Base-by-base conservation (phyloP, 30 jellyfish, hydroid and myxozoan genomes). In the Cassiopea andromeda region DNA sequence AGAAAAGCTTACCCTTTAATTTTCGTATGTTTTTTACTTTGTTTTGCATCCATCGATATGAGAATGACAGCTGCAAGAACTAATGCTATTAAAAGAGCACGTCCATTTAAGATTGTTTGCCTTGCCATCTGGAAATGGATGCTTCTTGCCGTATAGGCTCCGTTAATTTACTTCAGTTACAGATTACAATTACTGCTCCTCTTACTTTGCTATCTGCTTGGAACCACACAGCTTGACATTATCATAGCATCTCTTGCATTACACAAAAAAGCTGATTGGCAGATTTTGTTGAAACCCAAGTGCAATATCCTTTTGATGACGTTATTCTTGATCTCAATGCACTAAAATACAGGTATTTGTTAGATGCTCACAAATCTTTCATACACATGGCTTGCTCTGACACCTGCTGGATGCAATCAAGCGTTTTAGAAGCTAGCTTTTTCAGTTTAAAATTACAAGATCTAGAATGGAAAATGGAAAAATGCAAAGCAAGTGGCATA, bases 311-410 rank as follows among this genome's bases (percentile, higher is more conserved):
- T 45, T 44, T 70, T 18, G 49, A 87, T 87, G 88, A 87, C 89
- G 94, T 87, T 50, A 87, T 46, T 84, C 38, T 87, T 87, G 88
- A 77, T 75, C 89, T 77, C 83, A 77, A 61, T 67, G 84, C 88
- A 45, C 80, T 44, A 50, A 87, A 17, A 73, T 68, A 87, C 94
- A 69, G 94, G 94, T 87, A 38, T 14, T 66, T 77, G 94, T 46
- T 73, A 44, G 77, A n/a, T 87, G 89, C 67, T 87, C 89, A 87
- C 94, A 87, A 87, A 87, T 68, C 60, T 78, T 70, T 69, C 84
- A 47, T 69, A 49, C 91, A 83, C 91, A 83, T 83, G 91, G 91
- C 83, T 83, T 83, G 78, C 45, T 72, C 44, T 60, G 59, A 48
- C 68, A 83, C 91, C 91, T 83, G 91, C 76, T 49, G 38, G 15